Base-by-base conservation (phyloP, 2,113 vertebrate species). In the Phalacrocorax brasilianus region DNA sequence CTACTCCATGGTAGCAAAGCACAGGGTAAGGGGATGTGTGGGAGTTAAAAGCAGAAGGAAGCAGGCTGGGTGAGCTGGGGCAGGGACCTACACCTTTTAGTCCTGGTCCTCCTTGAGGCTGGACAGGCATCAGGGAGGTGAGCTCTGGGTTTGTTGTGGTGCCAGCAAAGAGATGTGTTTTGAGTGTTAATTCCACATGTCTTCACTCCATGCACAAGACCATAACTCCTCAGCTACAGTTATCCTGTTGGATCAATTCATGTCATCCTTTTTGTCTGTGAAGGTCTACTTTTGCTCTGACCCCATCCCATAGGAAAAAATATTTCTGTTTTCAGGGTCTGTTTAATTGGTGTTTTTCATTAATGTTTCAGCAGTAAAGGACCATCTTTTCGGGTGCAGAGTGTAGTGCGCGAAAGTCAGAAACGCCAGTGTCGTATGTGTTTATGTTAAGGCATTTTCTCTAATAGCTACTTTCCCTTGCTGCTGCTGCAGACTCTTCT, bases 51-150 rank as follows among this genome's bases (percentile, higher is more conserved):
- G 40, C 47, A 49, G 73, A 63, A 68, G 44, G 63, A 61, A 82
- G 27, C 19, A n/a, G 26, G 9, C 12, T 45, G 71, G 26, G 14
- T 0, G 18, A 52, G 16, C 14, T 32, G 3, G 1, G 2, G 33
- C 15, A 40, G 16, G 47, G 47, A 50, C 20, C 23, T 53, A 28
- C 26, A 42, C 40, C 13, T 12, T 49, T 30, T 38, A 71, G 28
- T 24, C 66, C 27, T 78, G 66, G 19, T 83, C 19, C 11, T 59
- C 28, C 22, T 44, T 8, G 13, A 47, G 53, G 26, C 62, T 79
- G n/a, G 42, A 20, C 15, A 32, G 16, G 17, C 16, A 38, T 5
- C 40, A 38, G 14, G 11, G 38, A 35, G 16, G 3, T n/a, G 30
- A 20, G 40, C 1, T 1, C 42, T 75, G n/a, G 20, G 14, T 30